A percentile compares a stretch with the other conserved stretches of the same genome.
Evolutionary conservation across 2,113 vertebrate genomes (phyloP).

Genomic region (Sander vitreus): DNA sequence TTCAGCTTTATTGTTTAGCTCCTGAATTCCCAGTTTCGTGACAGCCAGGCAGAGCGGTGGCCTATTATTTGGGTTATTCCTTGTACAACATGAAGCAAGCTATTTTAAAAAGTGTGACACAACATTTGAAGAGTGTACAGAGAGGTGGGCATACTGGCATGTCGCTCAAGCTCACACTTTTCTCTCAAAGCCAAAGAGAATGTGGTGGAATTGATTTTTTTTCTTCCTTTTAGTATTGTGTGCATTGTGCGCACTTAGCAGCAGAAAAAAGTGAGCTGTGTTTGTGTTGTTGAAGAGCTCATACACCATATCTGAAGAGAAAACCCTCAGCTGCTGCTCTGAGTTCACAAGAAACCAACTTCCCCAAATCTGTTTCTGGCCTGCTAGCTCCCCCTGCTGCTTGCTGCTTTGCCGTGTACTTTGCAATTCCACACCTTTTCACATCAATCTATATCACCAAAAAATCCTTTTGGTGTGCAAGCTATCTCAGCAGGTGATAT

Average conservation of each 20-base stretch:
- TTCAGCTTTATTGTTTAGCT: constrained; percentile 28
- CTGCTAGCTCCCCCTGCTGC: constrained; percentile 83
- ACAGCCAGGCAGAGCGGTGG: constrained; percentile 25
- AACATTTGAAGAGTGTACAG: constrained; percentile 17
- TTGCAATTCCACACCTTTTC: constrained; percentile 21
- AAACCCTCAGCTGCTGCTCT: constrained; percentile 39
- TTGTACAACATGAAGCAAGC: constrained; percentile 52
- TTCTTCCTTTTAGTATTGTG: constrained; percentile 10
- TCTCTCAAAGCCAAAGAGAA: constrained; percentile 34
- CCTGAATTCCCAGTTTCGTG: constrained; percentile 36
- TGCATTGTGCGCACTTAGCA: constrained; percentile 19
- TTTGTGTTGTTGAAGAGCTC: constrained; percentile 61
- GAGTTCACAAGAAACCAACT: constrained; percentile 43
- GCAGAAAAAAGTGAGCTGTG: constrained; percentile 33
- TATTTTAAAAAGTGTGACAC: constrained; percentile 52
- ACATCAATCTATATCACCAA: constrained; percentile 43
- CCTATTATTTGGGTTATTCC: constrained; percentile 37
- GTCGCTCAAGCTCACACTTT: constrained; percentile 15
- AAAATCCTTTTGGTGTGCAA: constrained; percentile 37
- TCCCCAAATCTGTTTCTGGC: constrained; percentile 65
- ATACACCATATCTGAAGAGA: constrained; percentile 54
- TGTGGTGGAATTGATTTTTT: constrained; percentile 15
- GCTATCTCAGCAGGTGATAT: constrained; percentile 56
- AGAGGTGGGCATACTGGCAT: constrained; percentile 17
- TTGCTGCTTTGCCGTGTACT: neutral